phyloP scores from a whole-genome alignment of 2,888 invertebrate species.

The Odontothrips loti region DNA sequence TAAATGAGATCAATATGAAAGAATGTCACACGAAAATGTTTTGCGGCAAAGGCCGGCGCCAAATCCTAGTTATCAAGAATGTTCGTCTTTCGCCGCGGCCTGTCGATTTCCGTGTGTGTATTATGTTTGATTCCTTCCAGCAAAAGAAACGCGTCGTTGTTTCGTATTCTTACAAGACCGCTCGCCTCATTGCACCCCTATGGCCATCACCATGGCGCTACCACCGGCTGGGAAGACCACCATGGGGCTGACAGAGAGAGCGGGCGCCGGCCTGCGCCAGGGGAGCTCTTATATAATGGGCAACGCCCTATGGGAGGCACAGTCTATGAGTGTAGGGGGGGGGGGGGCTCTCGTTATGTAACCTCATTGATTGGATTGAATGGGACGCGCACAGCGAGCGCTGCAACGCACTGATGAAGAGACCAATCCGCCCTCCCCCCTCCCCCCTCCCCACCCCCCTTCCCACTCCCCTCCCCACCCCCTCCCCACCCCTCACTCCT shows the following conservation, averaged over 20 bases:
- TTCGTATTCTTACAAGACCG: no score
- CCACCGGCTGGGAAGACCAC: background rate
- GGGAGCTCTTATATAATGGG: conserved; percentile 23
- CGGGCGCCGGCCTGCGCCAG: conserved; percentile 14
- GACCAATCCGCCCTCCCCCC: conserved; percentile 2
- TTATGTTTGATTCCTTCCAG: no score
- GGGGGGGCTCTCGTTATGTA: conserved; percentile 11
- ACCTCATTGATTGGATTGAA: conserved; percentile 17
- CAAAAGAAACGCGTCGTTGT: no score
- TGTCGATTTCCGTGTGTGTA: no score
- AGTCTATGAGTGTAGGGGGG: background rate
- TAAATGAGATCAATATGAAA: no score
- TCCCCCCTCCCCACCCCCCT: background rate
- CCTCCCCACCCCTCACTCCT: background rate
- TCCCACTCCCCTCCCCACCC: background rate
- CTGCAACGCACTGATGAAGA: background rate
- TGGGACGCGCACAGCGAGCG: background rate
- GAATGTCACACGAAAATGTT: no score
- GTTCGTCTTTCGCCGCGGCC: no score
- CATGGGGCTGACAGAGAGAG: background rate
- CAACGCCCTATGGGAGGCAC: no score
- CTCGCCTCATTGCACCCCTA: no score
- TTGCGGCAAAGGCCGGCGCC: no score
- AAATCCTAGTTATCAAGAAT: no score
- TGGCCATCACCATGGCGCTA: no score